A percentile compares a stretch with the other conserved stretches of the same genome.
These are phyloP conservation scores for Macrochelys suwanniensis DNA, from an alignment of 2,797 vertebrate genomes.

Conservation along the genomic window DNA sequence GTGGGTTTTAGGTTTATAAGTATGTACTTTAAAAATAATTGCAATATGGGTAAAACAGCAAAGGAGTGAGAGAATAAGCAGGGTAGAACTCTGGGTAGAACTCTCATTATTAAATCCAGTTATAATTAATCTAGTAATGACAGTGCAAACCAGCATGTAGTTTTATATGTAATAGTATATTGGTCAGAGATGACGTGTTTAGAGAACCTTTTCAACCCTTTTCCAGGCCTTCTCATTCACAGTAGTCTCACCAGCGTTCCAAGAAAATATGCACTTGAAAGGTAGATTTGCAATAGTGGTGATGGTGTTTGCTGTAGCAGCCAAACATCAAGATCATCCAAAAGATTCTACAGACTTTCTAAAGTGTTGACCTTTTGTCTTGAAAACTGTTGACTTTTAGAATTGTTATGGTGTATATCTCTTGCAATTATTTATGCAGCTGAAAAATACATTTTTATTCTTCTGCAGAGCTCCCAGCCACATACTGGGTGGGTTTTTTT, in stretches of 20 bases:
- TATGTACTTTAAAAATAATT: neutral
- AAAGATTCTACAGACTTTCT: neutral
- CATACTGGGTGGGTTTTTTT: neutral
- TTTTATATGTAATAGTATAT: constrained; percentile 15
- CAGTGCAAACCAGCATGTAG: neutral
- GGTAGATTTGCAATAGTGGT: neutral
- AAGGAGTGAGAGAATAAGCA: neutral
- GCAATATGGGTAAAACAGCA: neutral
- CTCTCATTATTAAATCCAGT: neutral
- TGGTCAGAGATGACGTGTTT: neutral
- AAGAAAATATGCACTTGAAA: neutral
- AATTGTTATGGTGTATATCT: neutral
- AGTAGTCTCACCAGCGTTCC: neutral
- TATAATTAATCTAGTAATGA: neutral
- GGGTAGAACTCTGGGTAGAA: neutral
- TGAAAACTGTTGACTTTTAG: neutral
- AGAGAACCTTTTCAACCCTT: neutral
- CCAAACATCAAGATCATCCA: neutral
- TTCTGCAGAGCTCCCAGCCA: neutral
- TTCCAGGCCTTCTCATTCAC: neutral
- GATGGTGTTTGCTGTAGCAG: neutral
- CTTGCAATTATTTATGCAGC: neutral
- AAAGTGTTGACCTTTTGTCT: neutral
- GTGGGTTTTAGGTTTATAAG: constrained; percentile 33
- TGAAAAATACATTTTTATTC: neutral